phyloP scores from a whole-genome alignment of 2,888 invertebrate species.

The Muschampia staudingeri region DNA sequence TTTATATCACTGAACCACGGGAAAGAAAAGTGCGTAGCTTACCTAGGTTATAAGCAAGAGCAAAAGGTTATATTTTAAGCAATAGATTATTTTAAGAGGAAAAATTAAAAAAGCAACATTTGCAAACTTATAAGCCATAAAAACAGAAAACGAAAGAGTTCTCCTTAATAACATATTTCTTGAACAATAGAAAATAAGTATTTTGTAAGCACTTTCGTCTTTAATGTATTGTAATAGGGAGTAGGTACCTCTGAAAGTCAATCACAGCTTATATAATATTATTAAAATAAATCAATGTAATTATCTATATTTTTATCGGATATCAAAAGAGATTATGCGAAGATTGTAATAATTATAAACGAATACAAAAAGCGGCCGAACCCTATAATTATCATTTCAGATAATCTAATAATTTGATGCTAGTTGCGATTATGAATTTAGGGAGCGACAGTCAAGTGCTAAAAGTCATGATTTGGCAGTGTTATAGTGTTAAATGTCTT shows the following conservation, averaged over 20 bases:
- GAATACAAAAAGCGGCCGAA: slow-evolving; percentile 31
- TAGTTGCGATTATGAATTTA: not conserved
- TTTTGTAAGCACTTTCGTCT: slow-evolving; percentile 10
- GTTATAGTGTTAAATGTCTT: not conserved
- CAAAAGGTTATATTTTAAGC: too few relatives aligned
- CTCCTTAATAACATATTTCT: not conserved
- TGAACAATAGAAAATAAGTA: not conserved
- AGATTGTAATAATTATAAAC: slow-evolving; percentile 24
- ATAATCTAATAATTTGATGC: slow-evolving; percentile 13
- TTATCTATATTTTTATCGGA: slow-evolving; percentile 23
- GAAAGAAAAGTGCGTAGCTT: too few relatives aligned
- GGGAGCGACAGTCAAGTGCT: not conserved
- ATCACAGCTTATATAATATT: slow-evolving; percentile 3
- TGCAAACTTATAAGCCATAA: not conserved
- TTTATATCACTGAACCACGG: too few relatives aligned
- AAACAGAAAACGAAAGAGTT: not conserved
- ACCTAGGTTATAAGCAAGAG: too few relatives aligned
- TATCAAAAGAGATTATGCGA: slow-evolving; percentile 14
- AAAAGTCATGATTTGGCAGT: slow-evolving; percentile 18
- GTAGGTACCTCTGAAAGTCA: not conserved
- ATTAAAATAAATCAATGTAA: slow-evolving; percentile 20
- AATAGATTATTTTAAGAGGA: too few relatives aligned
- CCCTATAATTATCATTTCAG: not conserved
- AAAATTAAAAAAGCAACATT: too few relatives aligned
- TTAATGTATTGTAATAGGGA: not conserved